Conservation (phyloP, 2,113 vertebrate genomes). For the Dissostichus mawsoni region DNA sequence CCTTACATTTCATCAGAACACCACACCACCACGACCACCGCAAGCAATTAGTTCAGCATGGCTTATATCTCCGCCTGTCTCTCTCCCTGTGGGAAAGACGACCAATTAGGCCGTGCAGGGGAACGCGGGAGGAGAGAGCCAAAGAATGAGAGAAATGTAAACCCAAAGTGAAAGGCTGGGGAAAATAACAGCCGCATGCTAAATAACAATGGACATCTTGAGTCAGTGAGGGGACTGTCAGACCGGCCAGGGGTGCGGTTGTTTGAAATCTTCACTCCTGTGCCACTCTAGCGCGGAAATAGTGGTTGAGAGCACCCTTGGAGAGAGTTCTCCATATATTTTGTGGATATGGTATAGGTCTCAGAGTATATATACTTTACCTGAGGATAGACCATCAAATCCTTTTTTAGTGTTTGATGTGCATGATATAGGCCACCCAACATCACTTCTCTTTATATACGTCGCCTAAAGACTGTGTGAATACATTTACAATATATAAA, state of each 20-base stretch:
- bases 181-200: constrained; percentile 61
- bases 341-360: constrained; percentile 26
- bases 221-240: constrained; percentile 49
- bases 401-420: constrained; percentile 25
- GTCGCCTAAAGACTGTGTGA: background rate
- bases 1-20: constrained; percentile 68
- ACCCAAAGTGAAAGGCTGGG: constrained; percentile 61
- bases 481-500: background rate
- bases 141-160: constrained; percentile 83
- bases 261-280: constrained; percentile 63
- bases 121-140: constrained; percentile 56
- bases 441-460: background rate
- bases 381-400: constrained; percentile 1
- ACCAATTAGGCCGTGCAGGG: constrained; percentile 61
- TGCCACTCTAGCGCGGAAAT: constrained; percentile 7
- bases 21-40: constrained; percentile 46
- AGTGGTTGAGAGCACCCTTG: constrained; percentile 12
- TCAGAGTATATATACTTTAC: background rate
- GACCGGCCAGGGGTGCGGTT: constrained; percentile 53
- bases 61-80: constrained; percentile 59
- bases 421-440: constrained; percentile 15
- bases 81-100: constrained; percentile 61
- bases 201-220: constrained; percentile 55
- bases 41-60: constrained; percentile 69
- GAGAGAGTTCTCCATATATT: constrained; percentile 37